Percentiles rank a stretch among this genome's conserved stretches.
phyloP scores from a whole-genome alignment of 2,797 vertebrate genomes.

The Melanotaenia nigrans region DNA sequence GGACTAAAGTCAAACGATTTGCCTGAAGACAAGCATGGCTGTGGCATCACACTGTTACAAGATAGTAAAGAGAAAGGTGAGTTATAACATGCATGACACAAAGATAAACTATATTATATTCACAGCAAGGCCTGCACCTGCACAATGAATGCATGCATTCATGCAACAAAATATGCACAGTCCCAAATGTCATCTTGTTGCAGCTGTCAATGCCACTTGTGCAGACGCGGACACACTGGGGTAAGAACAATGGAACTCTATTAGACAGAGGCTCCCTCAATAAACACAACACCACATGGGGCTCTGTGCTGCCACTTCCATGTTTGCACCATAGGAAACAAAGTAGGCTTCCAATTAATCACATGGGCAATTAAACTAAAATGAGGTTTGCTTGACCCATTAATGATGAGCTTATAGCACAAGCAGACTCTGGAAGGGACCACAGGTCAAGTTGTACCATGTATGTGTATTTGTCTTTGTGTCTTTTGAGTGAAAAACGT shows the following conservation, averaged over 20 bases:
- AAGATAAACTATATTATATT: conserved; percentile 28
- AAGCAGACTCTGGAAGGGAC: conserved; percentile 14
- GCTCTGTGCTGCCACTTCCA: conserved; percentile 57
- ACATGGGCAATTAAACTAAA: conserved; percentile 82
- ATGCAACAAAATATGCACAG: conserved; percentile 62
- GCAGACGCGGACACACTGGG: conserved; percentile 52
- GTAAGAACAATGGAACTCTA: conserved; percentile 70
- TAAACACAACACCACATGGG: conserved; percentile 57
- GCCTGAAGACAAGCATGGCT: neutral
- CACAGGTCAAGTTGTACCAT: conserved; percentile 1
- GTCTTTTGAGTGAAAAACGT: conserved; percentile 10
- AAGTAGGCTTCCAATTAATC: conserved; percentile 75
- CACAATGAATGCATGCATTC: conserved; percentile 66
- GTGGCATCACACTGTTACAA: conserved; percentile 18
- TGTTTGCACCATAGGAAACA: conserved; percentile 52
- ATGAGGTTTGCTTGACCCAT: conserved; percentile 76
- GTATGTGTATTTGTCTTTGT: conserved; percentile 17
- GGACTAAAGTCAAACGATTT: conserved; percentile 20
- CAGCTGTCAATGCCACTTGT: conserved; percentile 78
- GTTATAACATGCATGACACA: conserved; percentile 4
- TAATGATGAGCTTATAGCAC: conserved; percentile 73
- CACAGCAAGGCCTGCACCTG: conserved; percentile 60
- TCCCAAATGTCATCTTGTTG: conserved; percentile 65
- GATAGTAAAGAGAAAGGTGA: conserved; percentile 35
- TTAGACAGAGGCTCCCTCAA: conserved; percentile 61